Conservation (phyloP, 2,797 vertebrate species). For the Alca torda region DNA sequence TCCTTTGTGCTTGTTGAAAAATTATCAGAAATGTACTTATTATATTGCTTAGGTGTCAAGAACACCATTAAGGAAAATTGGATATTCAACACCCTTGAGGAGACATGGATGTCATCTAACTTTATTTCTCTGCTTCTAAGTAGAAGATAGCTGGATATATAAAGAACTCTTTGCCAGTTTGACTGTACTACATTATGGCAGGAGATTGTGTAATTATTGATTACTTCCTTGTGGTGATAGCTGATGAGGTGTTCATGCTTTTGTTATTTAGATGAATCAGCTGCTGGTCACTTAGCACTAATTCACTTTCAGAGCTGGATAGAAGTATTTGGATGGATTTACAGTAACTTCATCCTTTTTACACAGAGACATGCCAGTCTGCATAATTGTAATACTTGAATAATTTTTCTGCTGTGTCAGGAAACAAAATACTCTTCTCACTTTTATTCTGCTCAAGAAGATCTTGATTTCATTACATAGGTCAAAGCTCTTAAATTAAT, state of each 20-base stretch:
- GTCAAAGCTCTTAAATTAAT: neutral
- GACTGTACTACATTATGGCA: neutral
- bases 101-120: neutral
- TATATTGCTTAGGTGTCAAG: neutral
- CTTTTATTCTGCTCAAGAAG: neutral
- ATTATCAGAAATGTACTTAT: neutral
- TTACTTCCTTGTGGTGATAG: neutral
- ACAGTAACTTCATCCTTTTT: conserved; percentile 13
- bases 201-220: conserved; percentile 26
- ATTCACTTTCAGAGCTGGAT: conserved; percentile 26
- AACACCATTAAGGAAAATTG: neutral
- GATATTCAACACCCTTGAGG: neutral
- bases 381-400: neutral
- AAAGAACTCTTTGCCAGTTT: neutral
- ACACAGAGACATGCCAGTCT: neutral
- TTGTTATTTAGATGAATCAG: conserved; percentile 47
- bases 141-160: neutral
- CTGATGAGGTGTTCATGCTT: neutral
- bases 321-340: conserved; percentile 5
- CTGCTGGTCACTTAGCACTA: conserved; percentile 44
- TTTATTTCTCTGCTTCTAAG: neutral
- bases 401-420: conserved; percentile 16
- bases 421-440: neutral
- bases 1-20: neutral
- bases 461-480: neutral